These are phyloP conservation scores for Dendrocincla tyrannina DNA, from an alignment of 2,797 vertebrate species.

Conservation along the genomic window DNA sequence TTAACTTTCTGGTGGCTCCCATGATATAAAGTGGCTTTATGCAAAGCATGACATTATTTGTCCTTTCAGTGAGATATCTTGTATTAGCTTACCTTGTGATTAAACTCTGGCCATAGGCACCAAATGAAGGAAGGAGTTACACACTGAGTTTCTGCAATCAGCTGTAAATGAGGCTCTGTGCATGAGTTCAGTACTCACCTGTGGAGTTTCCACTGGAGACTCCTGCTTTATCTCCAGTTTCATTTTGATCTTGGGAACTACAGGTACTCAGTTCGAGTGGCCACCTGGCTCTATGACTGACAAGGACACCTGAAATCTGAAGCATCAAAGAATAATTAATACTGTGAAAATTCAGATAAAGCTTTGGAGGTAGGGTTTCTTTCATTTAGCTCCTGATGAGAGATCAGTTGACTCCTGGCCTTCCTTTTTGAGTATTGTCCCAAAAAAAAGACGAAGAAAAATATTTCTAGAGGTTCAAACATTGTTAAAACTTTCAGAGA, in stretches of 20 bases:
- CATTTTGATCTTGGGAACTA: not conserved
- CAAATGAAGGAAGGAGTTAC: not conserved
- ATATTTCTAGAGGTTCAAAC: not conserved
- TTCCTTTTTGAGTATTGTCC: not conserved
- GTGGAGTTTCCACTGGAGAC: accelerated
- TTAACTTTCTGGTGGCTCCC: not conserved
- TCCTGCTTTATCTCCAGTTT: not conserved
- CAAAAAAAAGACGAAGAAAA: not conserved
- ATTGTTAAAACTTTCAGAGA: not conserved
- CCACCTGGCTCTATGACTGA: not conserved
- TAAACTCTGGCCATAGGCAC: not conserved
- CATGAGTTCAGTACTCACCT: not conserved
- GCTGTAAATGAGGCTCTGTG: not conserved
- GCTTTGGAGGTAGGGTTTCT: not conserved
- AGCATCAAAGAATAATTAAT: not conserved
- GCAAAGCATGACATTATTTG: not conserved
- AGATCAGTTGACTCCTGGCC: not conserved
- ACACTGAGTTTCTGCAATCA: not conserved
- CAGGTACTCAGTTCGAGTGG: not conserved
- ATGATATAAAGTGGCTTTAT: not conserved
- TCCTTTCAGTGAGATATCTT: not conserved
- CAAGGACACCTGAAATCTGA: not conserved
- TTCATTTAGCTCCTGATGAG: not conserved
- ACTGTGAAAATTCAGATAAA: not conserved
- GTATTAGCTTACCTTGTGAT: not conserved